phyloP scores from a whole-genome alignment of 2,888 invertebrate genomes.

The Tenodera sinensis region DNA sequence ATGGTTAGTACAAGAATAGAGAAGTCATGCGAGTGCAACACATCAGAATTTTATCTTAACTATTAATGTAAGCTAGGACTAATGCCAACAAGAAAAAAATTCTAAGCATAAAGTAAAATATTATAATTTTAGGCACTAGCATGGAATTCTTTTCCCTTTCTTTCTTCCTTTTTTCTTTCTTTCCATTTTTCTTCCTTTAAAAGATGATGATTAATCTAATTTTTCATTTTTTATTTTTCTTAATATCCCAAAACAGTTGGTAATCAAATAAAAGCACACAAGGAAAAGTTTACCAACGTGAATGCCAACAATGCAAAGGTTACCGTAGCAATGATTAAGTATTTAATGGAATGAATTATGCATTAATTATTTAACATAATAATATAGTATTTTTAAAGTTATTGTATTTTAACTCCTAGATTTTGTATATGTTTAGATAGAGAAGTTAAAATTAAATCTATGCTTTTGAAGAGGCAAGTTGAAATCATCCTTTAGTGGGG shows the following conservation, averaged over 20 bases:
- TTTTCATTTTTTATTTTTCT: background rate
- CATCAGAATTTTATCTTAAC: too few species aligned
- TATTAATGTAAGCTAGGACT: too few species aligned
- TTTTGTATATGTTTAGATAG: background rate
- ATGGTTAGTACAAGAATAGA: too few species aligned
- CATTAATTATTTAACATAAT: background rate
- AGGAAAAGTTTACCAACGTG: background rate
- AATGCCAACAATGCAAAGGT: background rate
- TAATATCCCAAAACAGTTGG: background rate
- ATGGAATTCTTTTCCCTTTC: too few species aligned
- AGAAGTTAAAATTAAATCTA: background rate
- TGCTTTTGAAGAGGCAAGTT: background rate
- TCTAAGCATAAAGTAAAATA: too few species aligned
- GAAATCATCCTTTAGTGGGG: background rate
- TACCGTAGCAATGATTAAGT: background rate
- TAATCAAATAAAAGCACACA: background rate
- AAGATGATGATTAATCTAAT: background rate
- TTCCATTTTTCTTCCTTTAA: too few species aligned
- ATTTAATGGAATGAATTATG: background rate
- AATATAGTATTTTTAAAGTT: background rate
- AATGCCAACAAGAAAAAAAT: too few species aligned
- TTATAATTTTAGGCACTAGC: too few species aligned
- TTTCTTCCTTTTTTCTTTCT: too few species aligned
- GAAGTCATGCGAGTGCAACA: too few species aligned
- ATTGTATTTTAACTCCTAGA: background rate